Base-by-base conservation (phyloP, 2,113 vertebrate species). In the Nyctibius bracteatus region DNA sequence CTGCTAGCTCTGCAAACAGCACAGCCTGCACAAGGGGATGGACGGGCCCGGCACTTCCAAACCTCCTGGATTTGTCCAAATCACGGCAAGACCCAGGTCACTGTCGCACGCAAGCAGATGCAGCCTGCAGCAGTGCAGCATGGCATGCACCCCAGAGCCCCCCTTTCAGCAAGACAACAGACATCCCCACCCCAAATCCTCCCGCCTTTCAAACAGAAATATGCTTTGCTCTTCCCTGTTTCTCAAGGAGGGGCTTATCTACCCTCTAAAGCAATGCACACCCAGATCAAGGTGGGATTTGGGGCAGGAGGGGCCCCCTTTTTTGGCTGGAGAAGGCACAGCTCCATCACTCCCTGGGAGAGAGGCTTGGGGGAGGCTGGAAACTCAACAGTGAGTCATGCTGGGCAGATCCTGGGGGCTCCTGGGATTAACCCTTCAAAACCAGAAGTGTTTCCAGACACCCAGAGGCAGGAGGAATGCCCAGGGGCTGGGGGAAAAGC, bases 61-160 rank as follows among this genome's bases (percentile, higher is more conserved):
- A 79, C 25, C 21, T 68, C 85, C 54, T 3, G 65, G 70, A 75
- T 31, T 52, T 59, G 55, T 47, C 52, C 30, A 55, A 63, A 81
- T 3, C 30, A 16, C 1, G 23, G 70, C 3, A 5, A 81, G 65
- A 67, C 14, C 44, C 1, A 20, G 37, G 57, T 47, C 22, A n/a
- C 51, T 1, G 1, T 11, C 0, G 0, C 72, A 70, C 0, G 0
- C 18, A 59, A 0, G 0, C 44, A 89, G 37, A 68, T 3, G 11
- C 74, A 90, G 73, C 43, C 81, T 39, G 62, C 66, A 84, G 80
- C 18, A 18, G 65, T 13, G 30, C 59, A 72, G 74, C 68, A 37
- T 1, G 2, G 62, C 72, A 39, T 0, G 11, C 24, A 17, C 27
- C 41, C 44, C 74, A 33, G 35, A 81, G 79, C 8, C n/a, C 31